phyloP scores from a whole-genome alignment of 92 coral and sea anemone species.

The Phymanthus crucifer region DNA sequence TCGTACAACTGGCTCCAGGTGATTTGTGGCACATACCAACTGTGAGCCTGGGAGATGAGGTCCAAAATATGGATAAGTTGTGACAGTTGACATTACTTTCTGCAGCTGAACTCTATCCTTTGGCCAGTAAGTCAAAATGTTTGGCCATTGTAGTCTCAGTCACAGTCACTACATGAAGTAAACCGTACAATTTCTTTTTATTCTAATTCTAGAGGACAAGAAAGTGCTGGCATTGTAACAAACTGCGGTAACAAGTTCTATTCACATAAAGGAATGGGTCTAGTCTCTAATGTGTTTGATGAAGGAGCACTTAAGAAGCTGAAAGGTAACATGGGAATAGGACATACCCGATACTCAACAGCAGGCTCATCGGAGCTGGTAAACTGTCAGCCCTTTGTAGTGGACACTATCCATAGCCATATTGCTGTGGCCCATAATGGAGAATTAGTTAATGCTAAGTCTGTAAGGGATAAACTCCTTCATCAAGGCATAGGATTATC shows the following conservation, averaged over 20 bases:
- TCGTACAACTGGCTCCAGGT: no score
- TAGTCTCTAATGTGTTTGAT: conserved; percentile 75
- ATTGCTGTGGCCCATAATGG: conserved; percentile 99
- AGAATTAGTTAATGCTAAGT: conserved; percentile 89
- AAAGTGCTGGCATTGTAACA: conserved; percentile 97
- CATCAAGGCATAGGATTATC: conserved; percentile 84
- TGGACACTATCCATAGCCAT: conserved; percentile 90
- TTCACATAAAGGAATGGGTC: conserved; percentile 96
- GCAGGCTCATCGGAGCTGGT: conserved; percentile 87
- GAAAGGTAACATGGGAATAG: conserved; percentile 93
- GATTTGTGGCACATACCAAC: no score
- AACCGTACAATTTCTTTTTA: not conserved
- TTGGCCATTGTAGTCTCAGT: no score
- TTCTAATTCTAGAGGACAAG: conserved; percentile 77
- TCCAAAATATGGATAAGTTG: no score
- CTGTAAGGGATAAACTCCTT: conserved; percentile 72
- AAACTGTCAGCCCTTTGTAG: conserved; percentile 98
- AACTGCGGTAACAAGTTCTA: conserved; percentile 73
- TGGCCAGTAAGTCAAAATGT: no score
- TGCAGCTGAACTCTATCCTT: no score
- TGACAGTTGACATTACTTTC: no score
- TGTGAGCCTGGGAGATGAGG: no score
- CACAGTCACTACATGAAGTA: no score
- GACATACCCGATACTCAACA: conserved; percentile 96
- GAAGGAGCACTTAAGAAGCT: conserved; percentile 73